Percentiles rank a stretch among this genome's conserved stretches.
Evolutionary conservation across 2,113 vertebrate species (phyloP).

Genomic region (Osmerus mordax): DNA sequence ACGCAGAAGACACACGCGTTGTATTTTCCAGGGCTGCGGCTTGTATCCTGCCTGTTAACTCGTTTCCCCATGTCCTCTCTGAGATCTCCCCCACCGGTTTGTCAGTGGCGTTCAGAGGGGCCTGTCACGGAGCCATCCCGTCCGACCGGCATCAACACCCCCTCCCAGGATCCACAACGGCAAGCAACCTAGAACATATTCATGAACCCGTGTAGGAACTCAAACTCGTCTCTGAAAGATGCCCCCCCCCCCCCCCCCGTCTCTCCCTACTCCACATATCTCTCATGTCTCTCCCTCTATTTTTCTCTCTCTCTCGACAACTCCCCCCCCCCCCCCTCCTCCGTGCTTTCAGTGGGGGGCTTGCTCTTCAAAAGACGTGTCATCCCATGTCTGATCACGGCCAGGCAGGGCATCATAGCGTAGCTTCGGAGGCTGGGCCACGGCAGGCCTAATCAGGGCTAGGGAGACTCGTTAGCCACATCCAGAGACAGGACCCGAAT

Average conservation of each 20-base stretch:
- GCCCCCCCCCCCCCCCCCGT: not conserved
- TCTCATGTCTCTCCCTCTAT: not conserved
- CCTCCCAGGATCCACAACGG: slow-evolving; percentile 7
- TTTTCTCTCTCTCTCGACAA: no score
- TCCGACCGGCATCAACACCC: slow-evolving; percentile 10
- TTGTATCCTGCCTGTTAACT: slow-evolving; percentile 17
- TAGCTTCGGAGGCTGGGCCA: slow-evolving; percentile 28
- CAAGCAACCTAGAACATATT: slow-evolving; percentile 31
- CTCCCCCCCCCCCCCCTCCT: not conserved
- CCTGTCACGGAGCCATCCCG: slow-evolving; percentile 6
- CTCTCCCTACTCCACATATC: not conserved
- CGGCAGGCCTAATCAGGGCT: slow-evolving; percentile 55
- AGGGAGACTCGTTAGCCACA: slow-evolving; percentile 59
- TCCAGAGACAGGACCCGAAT: slow-evolving; percentile 26
- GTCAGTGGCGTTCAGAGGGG: slow-evolving; percentile 10
- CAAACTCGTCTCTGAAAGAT: not conserved
- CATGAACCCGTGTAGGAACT: slow-evolving; percentile 21
- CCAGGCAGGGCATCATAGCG: slow-evolving; percentile 8
- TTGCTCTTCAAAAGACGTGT: slow-evolving; percentile 36
- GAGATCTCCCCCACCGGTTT: slow-evolving; percentile 16
- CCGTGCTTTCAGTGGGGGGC: not conserved
- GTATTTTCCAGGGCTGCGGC: not conserved
- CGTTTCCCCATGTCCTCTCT: not conserved
- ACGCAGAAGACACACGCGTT: not conserved
- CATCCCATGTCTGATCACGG: slow-evolving; percentile 20